Evolutionary conservation across 1,140 invertebrate species (phyloP).

Genomic region (Branchinecta lynchi): DNA sequence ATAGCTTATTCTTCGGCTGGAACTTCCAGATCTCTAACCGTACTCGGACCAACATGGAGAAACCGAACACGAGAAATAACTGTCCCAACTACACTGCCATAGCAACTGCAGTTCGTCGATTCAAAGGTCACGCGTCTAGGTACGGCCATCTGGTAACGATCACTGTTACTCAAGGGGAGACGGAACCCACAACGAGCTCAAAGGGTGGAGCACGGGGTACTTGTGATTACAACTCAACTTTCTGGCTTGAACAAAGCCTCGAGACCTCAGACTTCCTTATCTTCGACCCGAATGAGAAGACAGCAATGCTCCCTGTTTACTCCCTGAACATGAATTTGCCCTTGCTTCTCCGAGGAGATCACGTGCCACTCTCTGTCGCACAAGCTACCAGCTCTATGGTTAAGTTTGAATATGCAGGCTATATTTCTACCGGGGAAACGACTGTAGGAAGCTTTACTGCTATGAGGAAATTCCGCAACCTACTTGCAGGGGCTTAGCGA

Average conservation of each 20-base stretch:
- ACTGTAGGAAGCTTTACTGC: neutral
- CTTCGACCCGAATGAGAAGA: neutral
- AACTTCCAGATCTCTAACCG: neutral
- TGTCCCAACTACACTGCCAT: neutral
- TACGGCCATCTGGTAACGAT: neutral
- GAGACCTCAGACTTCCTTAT: neutral
- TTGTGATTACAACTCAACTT: neutral
- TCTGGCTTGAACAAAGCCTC: neutral
- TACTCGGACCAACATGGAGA: neutral
- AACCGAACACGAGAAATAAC: neutral
- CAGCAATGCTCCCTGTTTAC: neutral
- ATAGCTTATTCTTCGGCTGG: neutral
- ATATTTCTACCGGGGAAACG: neutral
- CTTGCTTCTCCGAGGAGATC: neutral
- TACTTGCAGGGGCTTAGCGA: neutral
- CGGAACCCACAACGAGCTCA: neutral
- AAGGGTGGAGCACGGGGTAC: neutral
- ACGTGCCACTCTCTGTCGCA: neutral
- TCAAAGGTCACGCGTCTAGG: neutral
- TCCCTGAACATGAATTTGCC: neutral
- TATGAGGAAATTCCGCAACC: neutral
- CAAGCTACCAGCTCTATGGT: neutral
- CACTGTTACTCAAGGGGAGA: neutral
- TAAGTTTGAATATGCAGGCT: neutral
- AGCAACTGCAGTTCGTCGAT: neutral